phyloP scores from a whole-genome alignment of 2,113 vertebrate species.

The Tetrao urogallus region DNA sequence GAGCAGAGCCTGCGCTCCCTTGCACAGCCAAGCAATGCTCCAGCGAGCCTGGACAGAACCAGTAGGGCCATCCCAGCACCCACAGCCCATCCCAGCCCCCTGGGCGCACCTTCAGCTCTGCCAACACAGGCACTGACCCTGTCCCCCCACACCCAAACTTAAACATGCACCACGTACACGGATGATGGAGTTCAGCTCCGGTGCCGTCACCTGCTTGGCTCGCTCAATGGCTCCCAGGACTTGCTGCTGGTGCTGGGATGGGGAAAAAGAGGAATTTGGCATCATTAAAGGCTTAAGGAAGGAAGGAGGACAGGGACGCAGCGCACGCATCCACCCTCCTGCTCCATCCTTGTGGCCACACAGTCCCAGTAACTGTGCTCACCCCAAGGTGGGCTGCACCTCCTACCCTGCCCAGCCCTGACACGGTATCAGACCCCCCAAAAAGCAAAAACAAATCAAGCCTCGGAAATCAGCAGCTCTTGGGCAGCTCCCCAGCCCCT shows the following conservation, averaged over 20 bases:
- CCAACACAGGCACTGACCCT: not conserved
- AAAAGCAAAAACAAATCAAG: not conserved
- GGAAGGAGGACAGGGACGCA: not conserved
- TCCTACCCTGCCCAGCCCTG: not conserved
- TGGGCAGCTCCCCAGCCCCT: not conserved
- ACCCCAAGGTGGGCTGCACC: not conserved
- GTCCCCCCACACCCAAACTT: not conserved
- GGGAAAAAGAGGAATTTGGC: not conserved
- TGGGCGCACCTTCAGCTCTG: not conserved
- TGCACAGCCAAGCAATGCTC: accelerated
- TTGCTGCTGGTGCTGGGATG: conserved; percentile 93
- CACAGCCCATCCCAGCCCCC: not conserved
- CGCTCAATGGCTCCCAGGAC: conserved; percentile 96
- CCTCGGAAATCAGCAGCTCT: not conserved
- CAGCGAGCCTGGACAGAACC: not conserved
- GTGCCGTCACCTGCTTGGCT: conserved; percentile 96
- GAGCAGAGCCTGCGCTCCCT: not conserved
- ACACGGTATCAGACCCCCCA: accelerated
- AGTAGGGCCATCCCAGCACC: not conserved
- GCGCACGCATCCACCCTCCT: not conserved
- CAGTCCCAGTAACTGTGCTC: not conserved
- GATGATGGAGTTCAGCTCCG: conserved; percentile 99
- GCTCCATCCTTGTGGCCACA: not conserved
- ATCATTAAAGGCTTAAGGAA: not conserved
- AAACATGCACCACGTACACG: conserved; percentile 81